These are phyloP conservation scores for Lycopodina hypogea DNA, from an alignment of 37 sponge, comb jelly and placozoan genomes.

Conservation along the genomic window DNA sequence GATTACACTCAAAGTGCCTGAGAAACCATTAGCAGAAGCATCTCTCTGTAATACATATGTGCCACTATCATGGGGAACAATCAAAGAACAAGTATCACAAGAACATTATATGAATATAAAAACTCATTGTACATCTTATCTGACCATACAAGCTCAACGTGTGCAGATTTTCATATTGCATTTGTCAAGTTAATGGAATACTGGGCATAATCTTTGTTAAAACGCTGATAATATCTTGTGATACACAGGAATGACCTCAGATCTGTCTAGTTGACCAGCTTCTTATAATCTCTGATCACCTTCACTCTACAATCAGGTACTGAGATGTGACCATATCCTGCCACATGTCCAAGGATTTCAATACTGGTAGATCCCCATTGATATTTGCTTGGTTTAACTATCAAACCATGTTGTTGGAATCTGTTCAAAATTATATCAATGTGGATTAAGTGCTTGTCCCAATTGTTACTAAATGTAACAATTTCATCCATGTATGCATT, in stretches of 20 bases:
- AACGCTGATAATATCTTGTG: conserved; percentile 1
- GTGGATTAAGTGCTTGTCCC: not conserved
- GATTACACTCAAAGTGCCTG: not conserved
- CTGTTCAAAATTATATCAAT: not conserved
- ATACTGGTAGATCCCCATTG: not conserved
- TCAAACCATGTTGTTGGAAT: not conserved
- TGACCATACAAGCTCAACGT: not conserved
- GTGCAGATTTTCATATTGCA: not conserved
- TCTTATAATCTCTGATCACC: not conserved
- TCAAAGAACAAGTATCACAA: not conserved
- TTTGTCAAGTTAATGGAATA: no score
- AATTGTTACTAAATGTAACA: no score
- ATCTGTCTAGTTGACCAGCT: not conserved
- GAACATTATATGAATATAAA: not conserved
- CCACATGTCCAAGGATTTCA: not conserved
- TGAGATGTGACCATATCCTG: conserved; percentile 5
- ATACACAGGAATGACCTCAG: conserved; percentile 10
- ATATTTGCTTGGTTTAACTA: not conserved
- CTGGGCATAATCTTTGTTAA: no score
- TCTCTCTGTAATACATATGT: conserved; percentile 7
- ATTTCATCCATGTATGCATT: conserved; percentile 2
- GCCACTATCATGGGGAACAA: not conserved
- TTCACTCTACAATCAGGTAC: not conserved
- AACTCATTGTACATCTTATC: not conserved
- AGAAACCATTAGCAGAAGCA: not conserved